A percentile compares a stretch with the other conserved stretches of the same genome.
phyloP scores from a whole-genome alignment of 2,113 vertebrate species.

The Holacanthus passer region DNA sequence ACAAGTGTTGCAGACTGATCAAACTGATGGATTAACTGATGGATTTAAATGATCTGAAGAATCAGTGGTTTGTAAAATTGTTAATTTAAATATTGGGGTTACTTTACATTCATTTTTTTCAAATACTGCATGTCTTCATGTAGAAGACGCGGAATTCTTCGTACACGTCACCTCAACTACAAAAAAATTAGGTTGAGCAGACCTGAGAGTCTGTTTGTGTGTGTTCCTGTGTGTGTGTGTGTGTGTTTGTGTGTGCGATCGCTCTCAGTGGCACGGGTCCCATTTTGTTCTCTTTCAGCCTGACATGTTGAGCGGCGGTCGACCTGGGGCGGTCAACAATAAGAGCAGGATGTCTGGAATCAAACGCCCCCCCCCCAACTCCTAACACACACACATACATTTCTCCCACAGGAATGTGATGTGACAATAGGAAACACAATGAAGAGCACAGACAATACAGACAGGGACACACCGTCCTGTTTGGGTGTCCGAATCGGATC shows the following conservation, averaged over 20 bases:
- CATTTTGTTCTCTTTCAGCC: slow-evolving; percentile 66
- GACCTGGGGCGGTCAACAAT: slow-evolving; percentile 67
- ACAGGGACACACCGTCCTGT: slow-evolving; percentile 20
- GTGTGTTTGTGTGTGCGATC: slow-evolving; percentile 9
- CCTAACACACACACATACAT: slow-evolving; percentile 23
- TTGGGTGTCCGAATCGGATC: slow-evolving; percentile 39
- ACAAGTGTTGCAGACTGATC: neutral
- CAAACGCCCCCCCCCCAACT: slow-evolving; percentile 1
- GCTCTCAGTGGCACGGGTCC: slow-evolving; percentile 43
- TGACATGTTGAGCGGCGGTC: slow-evolving; percentile 62
- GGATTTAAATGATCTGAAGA: neutral
- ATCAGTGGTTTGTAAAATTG: neutral
- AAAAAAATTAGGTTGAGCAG: neutral
- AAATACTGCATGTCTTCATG: neutral
- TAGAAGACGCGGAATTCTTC: neutral
- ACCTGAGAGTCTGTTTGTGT: neutral
- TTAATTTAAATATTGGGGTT: neutral
- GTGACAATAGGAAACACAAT: slow-evolving; percentile 62
- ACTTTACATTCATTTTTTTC: neutral
- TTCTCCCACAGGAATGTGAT: slow-evolving; percentile 64
- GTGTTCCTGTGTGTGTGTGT: slow-evolving; percentile 11
- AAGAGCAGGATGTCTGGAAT: slow-evolving; percentile 69
- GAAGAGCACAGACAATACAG: slow-evolving; percentile 57
- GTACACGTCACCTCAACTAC: neutral
- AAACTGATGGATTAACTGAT: neutral